These are phyloP conservation scores for Ophion slaviceki DNA, from an alignment of 2,888 invertebrate genomes.

Conservation along the genomic window DNA sequence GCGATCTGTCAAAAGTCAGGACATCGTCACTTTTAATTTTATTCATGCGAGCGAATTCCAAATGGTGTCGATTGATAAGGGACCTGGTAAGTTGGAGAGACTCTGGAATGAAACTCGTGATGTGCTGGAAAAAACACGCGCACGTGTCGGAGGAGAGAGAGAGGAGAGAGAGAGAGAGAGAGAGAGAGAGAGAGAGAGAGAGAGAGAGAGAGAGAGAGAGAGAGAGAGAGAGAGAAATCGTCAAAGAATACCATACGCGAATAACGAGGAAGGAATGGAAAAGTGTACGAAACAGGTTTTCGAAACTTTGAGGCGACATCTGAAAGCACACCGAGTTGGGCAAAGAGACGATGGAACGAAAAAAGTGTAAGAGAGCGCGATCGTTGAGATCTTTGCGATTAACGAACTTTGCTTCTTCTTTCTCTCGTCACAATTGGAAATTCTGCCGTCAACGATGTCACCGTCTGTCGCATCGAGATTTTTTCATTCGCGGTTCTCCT, in stretches of 20 bases:
- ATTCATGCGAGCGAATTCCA: too few species aligned
- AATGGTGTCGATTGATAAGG: neutral
- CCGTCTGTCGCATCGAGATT: slow-evolving; percentile 34
- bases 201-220: neutral
- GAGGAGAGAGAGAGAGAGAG: too few species aligned
- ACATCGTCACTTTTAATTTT: too few species aligned
- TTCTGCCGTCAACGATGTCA: slow-evolving; percentile 45
- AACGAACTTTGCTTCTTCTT: slow-evolving; percentile 61
- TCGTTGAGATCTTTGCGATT: slow-evolving; percentile 47
- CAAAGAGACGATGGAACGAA: neutral
- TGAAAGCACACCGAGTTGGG: slow-evolving; percentile 18
- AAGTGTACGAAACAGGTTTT: slow-evolving; percentile 44
- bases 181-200: neutral
- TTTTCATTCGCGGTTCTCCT: slow-evolving; percentile 51
- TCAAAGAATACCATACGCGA: slow-evolving; percentile 34
- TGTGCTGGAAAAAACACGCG: neutral
- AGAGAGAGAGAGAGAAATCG: slow-evolving; percentile 25
- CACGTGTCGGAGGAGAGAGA: slow-evolving; percentile 31
- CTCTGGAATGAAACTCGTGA: neutral
- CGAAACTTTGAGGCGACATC: slow-evolving; percentile 44
- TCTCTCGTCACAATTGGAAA: slow-evolving; percentile 43
- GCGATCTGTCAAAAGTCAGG: too few species aligned
- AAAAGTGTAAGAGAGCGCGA: slow-evolving; percentile 2
- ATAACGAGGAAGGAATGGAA: slow-evolving; percentile 11
- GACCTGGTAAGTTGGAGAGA: neutral